These are phyloP conservation scores for Scatophagus argus DNA, from an alignment of 2,113 vertebrate genomes.

Conservation along the genomic window DNA sequence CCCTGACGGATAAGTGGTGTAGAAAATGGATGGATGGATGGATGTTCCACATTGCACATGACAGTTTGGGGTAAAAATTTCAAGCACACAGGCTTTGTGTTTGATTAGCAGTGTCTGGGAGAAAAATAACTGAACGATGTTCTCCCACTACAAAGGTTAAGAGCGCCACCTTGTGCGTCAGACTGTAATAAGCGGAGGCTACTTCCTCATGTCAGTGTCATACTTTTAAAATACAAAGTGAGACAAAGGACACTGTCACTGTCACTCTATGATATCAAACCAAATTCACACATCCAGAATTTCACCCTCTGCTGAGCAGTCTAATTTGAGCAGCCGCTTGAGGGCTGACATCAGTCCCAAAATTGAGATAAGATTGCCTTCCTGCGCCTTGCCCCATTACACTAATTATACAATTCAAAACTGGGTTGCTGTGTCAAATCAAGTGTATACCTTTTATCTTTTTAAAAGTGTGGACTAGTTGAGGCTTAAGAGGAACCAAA, in stretches of 20 bases:
- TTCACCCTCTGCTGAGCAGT: neutral
- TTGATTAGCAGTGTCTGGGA: neutral
- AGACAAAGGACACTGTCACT: neutral
- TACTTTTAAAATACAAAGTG: neutral
- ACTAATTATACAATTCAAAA: conserved; percentile 26
- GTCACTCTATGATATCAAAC: neutral
- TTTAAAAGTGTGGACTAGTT: conserved; percentile 7
- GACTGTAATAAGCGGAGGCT: conserved; percentile 18
- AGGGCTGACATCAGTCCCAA: conserved; percentile 26
- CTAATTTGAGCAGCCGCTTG: conserved; percentile 31
- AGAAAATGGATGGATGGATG: no score
- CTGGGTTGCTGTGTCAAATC: conserved; percentile 30
- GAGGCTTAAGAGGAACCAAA: neutral
- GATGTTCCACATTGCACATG: no score
- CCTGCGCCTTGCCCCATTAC: neutral
- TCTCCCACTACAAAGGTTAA: conserved; percentile 28
- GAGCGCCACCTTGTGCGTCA: conserved; percentile 67
- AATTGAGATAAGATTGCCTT: conserved; percentile 22
- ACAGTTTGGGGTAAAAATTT: neutral
- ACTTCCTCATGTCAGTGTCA: neutral
- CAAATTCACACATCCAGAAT: neutral
- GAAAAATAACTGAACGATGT: neutral
- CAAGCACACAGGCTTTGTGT: neutral
- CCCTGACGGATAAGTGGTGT: no score
- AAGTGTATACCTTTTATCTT: neutral